Percentiles rank a stretch among this genome's conserved stretches.
Evolutionary conservation across 2,797 vertebrate genomes (phyloP).

Genomic region (Arrhamphus sclerolepis): DNA sequence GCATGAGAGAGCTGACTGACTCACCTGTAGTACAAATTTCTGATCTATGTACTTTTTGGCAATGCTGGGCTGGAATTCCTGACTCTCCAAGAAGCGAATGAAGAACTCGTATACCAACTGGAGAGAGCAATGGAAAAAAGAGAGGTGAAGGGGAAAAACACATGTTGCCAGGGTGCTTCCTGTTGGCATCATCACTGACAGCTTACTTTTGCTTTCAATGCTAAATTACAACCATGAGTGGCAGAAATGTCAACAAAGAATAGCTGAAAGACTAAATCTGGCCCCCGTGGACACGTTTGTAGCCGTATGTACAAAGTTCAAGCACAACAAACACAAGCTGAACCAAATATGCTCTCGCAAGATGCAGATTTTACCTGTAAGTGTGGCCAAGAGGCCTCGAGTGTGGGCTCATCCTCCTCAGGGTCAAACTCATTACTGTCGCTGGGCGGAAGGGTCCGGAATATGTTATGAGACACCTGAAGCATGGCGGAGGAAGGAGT

Average conservation of each 20-base stretch:
- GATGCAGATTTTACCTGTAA: conserved; percentile 89
- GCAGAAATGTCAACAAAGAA: too few relatives aligned
- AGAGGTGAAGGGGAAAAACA: too few relatives aligned
- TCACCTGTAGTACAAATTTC: conserved; percentile 99
- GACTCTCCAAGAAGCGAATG: conserved; percentile 99
- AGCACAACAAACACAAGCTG: too few relatives aligned
- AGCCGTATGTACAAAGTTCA: too few relatives aligned
- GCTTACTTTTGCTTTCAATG: too few relatives aligned
- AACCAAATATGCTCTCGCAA: too few relatives aligned
- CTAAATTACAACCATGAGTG: too few relatives aligned
- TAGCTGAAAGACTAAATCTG: not conserved
- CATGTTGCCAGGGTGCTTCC: too few relatives aligned
- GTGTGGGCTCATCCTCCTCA: conserved; percentile 97
- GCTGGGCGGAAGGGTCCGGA: conserved; percentile 98
- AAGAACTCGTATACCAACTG: conserved; percentile 99
- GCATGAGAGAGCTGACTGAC: conserved; percentile 29
- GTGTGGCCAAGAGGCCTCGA: conserved; percentile 98
- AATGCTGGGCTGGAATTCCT: conserved; percentile 99
- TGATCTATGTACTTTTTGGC: conserved; percentile 99
- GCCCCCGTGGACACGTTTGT: too few relatives aligned
- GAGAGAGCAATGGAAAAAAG: conserved; percentile 27
- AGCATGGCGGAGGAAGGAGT: not conserved
- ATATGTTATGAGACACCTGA: conserved; percentile 99
- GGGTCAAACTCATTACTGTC: conserved; percentile 99
- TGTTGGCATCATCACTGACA: too few relatives aligned